A percentile compares a stretch with the other conserved stretches of the same genome.
Conservation (phyloP, 2,888 invertebrate genomes). For the Neoaliturus tenellus region DNA sequence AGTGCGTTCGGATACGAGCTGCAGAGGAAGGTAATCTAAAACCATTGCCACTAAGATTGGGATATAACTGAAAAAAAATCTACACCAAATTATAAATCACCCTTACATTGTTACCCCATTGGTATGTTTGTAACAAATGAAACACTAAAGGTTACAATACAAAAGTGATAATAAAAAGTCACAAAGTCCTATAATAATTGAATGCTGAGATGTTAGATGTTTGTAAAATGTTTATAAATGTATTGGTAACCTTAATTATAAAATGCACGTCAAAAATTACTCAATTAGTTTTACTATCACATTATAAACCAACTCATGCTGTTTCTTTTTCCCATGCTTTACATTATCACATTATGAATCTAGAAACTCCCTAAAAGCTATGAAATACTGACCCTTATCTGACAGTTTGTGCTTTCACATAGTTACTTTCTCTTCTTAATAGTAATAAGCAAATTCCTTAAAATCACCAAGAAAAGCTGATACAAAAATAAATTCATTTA, state of each 20-base stretch:
- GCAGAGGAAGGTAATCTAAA: too few species aligned
- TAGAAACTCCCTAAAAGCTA: background rate
- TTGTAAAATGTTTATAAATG: background rate
- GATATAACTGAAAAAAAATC: too few species aligned
- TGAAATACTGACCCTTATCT: background rate
- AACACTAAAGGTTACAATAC: too few species aligned
- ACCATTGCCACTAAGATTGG: too few species aligned
- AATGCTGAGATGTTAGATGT: background rate
- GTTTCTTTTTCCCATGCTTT: background rate
- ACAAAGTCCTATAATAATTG: background rate
- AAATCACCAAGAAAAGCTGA: background rate
- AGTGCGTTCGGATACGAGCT: too few species aligned
- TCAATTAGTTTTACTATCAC: background rate
- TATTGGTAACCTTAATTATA: background rate
- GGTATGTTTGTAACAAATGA: too few species aligned
- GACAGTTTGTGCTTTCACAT: background rate
- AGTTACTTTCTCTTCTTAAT: background rate
- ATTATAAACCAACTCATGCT: background rate
- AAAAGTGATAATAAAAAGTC: too few species aligned
- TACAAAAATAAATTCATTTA: background rate
- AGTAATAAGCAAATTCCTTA: background rate
- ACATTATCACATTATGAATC: background rate
- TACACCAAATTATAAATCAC: too few species aligned
- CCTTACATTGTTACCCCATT: too few species aligned
- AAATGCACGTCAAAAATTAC: background rate